These are phyloP conservation scores for Deroplatys truncata DNA, from an alignment of 2,888 invertebrate species.

Conservation along the genomic window DNA sequence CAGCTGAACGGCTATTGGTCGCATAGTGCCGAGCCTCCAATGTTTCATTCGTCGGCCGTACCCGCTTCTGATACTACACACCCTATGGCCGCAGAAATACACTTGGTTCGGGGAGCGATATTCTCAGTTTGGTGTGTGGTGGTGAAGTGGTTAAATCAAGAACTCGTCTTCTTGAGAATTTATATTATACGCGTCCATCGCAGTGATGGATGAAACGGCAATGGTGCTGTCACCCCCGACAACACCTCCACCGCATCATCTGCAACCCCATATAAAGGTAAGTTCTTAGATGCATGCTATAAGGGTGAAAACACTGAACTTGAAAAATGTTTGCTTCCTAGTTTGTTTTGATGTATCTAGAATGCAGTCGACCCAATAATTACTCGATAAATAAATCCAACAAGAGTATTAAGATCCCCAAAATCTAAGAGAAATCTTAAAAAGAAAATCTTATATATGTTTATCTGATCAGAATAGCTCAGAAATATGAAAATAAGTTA, in stretches of 20 bases:
- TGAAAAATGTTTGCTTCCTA: not conserved
- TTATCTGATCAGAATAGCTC: too few species aligned
- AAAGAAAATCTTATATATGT: too few species aligned
- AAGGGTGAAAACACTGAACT: too few species aligned
- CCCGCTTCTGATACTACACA: slow-evolving; percentile 40
- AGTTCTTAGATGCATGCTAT: not conserved
- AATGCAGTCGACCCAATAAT: not conserved
- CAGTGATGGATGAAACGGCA: not conserved
- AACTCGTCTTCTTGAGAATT: not conserved
- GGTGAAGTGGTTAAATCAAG: not conserved
- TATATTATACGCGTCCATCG: not conserved
- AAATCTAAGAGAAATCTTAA: too few species aligned
- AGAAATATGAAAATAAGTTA: too few species aligned
- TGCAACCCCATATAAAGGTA: not conserved
- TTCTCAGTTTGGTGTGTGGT: slow-evolving; percentile 21
- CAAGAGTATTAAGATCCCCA: too few species aligned
- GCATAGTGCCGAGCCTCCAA: slow-evolving; percentile 39
- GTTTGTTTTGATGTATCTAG: not conserved
- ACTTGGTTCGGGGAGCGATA: slow-evolving; percentile 30
- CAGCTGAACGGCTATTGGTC: slow-evolving; percentile 55
- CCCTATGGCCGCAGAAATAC: slow-evolving; percentile 37
- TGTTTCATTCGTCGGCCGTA: slow-evolving; percentile 7
- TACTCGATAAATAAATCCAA: not conserved
- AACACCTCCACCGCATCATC: slow-evolving; percentile 25
- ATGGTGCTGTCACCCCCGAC: slow-evolving; percentile 27